A percentile compares a stretch with the other conserved stretches of the same genome.
phyloP scores from a whole-genome alignment of 2,797 vertebrate species.

The Danio kyathit region DNA sequence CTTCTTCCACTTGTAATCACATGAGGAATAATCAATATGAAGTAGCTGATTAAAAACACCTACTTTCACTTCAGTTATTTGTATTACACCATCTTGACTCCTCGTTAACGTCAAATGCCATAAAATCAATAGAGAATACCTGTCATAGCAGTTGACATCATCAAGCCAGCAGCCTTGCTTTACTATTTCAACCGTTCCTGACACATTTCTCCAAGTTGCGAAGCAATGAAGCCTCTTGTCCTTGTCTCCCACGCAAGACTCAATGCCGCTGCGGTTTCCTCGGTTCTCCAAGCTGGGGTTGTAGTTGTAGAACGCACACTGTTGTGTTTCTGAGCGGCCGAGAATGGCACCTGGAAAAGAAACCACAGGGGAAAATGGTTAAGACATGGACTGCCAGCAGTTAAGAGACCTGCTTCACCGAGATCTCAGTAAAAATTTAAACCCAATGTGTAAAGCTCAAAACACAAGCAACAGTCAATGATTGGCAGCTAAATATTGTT shows the following conservation, averaged over 20 bases:
- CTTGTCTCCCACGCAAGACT: constrained; percentile 87
- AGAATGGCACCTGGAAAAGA: constrained; percentile 87
- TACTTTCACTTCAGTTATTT: not conserved
- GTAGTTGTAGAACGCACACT: constrained; percentile 90
- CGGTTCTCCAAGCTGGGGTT: constrained; percentile 82
- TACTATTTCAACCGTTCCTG: constrained; percentile 88
- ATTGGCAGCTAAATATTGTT: not conserved
- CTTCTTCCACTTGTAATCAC: no score
- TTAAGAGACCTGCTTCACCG: not conserved
- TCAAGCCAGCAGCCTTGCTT: constrained; percentile 96
- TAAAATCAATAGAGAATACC: constrained; percentile 70
- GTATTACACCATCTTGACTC: not conserved
- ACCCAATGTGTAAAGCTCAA: not conserved
- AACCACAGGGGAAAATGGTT: constrained; percentile 39
- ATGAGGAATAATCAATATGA: no score
- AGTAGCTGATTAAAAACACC: not conserved
- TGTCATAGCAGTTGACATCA: constrained; percentile 92
- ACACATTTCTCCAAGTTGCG: constrained; percentile 92
- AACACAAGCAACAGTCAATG: not conserved
- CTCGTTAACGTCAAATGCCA: not conserved
- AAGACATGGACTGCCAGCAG: not conserved
- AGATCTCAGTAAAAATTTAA: constrained; percentile 4
- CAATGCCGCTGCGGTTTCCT: constrained; percentile 85
- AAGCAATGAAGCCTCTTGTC: constrained; percentile 94
- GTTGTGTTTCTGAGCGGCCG: constrained; percentile 89